Conservation (phyloP, 2,888 invertebrate genomes). For the Drosophila mimetica region DNA sequence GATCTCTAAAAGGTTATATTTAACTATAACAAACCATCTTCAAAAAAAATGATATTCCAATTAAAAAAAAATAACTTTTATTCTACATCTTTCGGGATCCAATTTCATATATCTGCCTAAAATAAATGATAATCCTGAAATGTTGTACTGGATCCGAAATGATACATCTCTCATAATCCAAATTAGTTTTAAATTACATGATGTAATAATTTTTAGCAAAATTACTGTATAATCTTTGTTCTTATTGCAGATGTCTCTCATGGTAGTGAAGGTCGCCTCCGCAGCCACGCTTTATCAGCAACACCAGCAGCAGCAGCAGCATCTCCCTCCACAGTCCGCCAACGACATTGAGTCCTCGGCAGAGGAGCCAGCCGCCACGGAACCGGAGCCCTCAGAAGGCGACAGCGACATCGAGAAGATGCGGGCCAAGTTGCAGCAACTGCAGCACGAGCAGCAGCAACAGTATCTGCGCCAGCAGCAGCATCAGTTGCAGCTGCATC, state of each 20-base stretch:
- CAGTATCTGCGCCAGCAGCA: slow-evolving; percentile 70
- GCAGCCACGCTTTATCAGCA: slow-evolving; percentile 78
- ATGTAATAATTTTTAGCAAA: background rate
- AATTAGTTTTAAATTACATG: background rate
- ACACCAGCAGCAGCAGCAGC: slow-evolving; percentile 50
- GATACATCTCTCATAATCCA: background rate
- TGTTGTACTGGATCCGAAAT: background rate
- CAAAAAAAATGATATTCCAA: background rate
- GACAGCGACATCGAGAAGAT: slow-evolving; percentile 73
- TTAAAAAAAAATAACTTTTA: background rate
- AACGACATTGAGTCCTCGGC: slow-evolving; percentile 49
- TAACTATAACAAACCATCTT: no score
- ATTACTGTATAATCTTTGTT: slow-evolving; percentile 11
- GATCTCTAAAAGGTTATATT: no score
- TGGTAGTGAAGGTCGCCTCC: slow-evolving; percentile 82
- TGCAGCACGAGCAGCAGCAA: slow-evolving; percentile 73
- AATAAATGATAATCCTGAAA: background rate
- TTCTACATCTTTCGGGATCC: background rate
- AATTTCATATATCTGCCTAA: background rate
- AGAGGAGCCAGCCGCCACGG: slow-evolving; percentile 30
- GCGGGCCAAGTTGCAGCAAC: slow-evolving; percentile 81
- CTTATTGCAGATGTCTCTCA: slow-evolving; percentile 78
- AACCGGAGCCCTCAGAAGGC: slow-evolving; percentile 30
- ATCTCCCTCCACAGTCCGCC: slow-evolving; percentile 42
- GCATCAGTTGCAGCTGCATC: slow-evolving; percentile 64